These are phyloP conservation scores for Subacronicta megacephala DNA, from an alignment of 2,888 invertebrate species.

Conservation along the genomic window DNA sequence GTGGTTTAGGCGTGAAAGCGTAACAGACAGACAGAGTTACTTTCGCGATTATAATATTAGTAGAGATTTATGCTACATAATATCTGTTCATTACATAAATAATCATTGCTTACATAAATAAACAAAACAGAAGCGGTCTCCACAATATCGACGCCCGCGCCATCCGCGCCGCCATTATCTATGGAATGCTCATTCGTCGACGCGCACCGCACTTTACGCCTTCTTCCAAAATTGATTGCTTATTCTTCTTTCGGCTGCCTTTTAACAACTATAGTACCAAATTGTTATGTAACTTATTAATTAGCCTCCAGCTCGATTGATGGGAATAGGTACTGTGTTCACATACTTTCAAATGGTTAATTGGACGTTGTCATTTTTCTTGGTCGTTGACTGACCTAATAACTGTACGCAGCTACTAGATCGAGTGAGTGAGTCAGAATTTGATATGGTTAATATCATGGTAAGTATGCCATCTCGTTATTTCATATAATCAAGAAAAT, in stretches of 20 bases:
- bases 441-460: slow-evolving; percentile 64
- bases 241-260: slow-evolving; percentile 71
- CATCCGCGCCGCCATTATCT: slow-evolving; percentile 63
- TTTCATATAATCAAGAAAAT: slow-evolving; percentile 53
- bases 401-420: slow-evolving; percentile 57
- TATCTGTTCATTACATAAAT: too few species aligned
- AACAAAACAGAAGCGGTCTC: slow-evolving; percentile 61
- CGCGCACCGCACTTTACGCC: slow-evolving; percentile 77
- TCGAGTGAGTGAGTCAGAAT: slow-evolving; percentile 67
- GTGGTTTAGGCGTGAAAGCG: too few species aligned
- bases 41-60: too few species aligned
- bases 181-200: slow-evolving; percentile 74
- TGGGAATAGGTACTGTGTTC: slow-evolving; percentile 41
- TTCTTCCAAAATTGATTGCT: slow-evolving; percentile 76
- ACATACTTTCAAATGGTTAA: slow-evolving; percentile 58
- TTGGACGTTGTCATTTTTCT: slow-evolving; percentile 64
- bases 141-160: slow-evolving; percentile 46
- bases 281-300: slow-evolving; percentile 74
- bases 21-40: too few species aligned
- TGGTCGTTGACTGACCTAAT: slow-evolving; percentile 59
- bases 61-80: too few species aligned
- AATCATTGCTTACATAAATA: too few species aligned
- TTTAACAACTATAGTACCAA: slow-evolving; percentile 71
- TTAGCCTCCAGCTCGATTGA: slow-evolving; percentile 50
- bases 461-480: slow-evolving; percentile 60